Conservation (phyloP, 2,797 vertebrate species). For the Euthynnus affinis region DNA sequence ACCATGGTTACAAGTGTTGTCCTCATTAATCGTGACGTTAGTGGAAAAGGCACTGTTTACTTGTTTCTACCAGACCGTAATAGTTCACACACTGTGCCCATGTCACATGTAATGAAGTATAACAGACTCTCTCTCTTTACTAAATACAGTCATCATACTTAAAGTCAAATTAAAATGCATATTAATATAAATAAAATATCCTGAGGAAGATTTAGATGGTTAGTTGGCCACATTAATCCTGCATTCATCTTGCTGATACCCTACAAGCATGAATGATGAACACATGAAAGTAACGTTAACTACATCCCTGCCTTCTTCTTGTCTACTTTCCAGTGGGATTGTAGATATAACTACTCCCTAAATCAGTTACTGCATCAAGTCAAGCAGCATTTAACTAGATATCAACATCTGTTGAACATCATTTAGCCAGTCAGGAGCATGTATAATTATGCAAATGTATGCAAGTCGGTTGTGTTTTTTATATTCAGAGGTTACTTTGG, state of each 20-base stretch:
- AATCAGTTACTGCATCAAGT: constrained; percentile 1
- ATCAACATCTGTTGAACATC: not conserved
- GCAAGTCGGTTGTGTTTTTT: too few species aligned
- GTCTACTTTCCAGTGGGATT: not conserved
- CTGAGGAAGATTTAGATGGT: too few species aligned
- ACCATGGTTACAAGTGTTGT: not conserved
- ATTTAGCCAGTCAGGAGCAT: not conserved
- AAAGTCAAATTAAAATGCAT: not conserved
- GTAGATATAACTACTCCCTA: not conserved
- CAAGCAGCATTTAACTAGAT: not conserved
- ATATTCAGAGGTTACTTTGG: not conserved
- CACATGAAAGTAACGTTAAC: too few species aligned
- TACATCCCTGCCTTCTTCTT: not conserved
- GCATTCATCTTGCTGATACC: not conserved
- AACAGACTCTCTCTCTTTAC: not conserved
- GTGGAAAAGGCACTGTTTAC: not conserved
- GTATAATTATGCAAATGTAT: too few species aligned
- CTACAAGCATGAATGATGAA: not conserved
- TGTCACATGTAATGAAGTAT: not conserved
- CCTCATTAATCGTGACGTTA: not conserved
- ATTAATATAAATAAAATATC: not conserved
- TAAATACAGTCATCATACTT: not conserved
- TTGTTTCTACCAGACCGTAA: not conserved
- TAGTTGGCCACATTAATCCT: not conserved
- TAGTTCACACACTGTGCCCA: not conserved